Percentiles rank a stretch among this genome's conserved stretches.
These are phyloP conservation scores for Desoria tigrina DNA, from an alignment of 2,888 invertebrate species.

Conservation along the genomic window DNA sequence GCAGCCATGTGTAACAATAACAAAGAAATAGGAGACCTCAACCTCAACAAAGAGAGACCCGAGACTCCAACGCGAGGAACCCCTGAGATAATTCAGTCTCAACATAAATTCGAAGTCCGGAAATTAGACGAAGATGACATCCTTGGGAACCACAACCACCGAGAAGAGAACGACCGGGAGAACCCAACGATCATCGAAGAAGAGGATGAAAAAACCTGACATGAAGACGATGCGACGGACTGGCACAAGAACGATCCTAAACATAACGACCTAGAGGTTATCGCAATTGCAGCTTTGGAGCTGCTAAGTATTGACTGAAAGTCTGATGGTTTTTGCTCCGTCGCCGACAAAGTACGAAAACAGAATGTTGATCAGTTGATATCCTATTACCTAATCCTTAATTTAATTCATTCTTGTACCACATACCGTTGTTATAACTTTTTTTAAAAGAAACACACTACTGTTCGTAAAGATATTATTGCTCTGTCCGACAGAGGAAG, in stretches of 20 bases:
- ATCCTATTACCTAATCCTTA: too few species aligned
- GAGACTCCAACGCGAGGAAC: constrained; percentile 28
- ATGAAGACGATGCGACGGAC: constrained; percentile 2
- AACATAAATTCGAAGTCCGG: constrained; percentile 22
- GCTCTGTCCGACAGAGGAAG: too few species aligned
- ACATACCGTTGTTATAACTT: too few species aligned
- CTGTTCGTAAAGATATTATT: too few species aligned
- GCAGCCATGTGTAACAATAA: constrained; percentile 34
- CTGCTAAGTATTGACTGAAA: not conserved
- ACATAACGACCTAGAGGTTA: too few species aligned
- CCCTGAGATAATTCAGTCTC: constrained; percentile 21
- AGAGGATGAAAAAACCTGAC: constrained; percentile 47
- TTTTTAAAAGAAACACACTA: too few species aligned
- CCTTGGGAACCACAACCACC: constrained; percentile 28
- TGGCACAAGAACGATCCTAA: not conserved
- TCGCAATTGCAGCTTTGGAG: not conserved
- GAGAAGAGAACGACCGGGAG: constrained; percentile 45
- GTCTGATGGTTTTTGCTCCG: constrained; percentile 1
- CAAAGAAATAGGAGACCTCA: constrained; percentile 23
- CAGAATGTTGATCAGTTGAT: too few species aligned
- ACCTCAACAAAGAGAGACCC: not conserved
- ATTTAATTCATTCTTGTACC: too few species aligned
- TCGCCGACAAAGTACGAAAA: too few species aligned
- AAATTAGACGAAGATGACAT: constrained; percentile 19
- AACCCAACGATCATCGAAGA: constrained; percentile 52